Conservation (phyloP, 2,797 vertebrate species). For the Hippopotamyrus pictus region DNA sequence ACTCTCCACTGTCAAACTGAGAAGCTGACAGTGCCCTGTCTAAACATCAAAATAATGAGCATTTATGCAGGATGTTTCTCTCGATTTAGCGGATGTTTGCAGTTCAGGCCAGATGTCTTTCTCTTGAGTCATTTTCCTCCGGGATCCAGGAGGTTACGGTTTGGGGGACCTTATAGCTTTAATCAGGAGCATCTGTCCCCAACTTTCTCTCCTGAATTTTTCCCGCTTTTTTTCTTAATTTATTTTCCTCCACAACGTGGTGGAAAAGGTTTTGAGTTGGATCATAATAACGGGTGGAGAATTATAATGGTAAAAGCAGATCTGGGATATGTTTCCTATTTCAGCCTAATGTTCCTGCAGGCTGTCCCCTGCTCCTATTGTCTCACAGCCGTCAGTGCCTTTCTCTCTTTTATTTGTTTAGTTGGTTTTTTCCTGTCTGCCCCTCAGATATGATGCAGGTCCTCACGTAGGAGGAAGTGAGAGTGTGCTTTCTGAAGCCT, state of each 20-base stretch:
- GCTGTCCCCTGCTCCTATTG: background rate
- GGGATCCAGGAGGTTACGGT: background rate
- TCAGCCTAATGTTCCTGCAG: background rate
- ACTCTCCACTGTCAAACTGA: background rate
- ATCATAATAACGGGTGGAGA: conserved; percentile 8
- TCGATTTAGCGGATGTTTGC: background rate
- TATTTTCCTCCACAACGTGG: background rate
- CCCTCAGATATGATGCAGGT: background rate
- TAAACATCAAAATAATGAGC: background rate
- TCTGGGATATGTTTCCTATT: background rate
- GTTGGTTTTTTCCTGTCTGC: background rate
- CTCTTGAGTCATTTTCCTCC: background rate
- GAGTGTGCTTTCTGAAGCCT: background rate
- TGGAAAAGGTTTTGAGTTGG: conserved; percentile 22
- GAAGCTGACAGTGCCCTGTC: background rate
- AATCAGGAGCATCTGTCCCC: background rate
- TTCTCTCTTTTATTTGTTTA: background rate
- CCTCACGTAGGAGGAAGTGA: conserved; percentile 16
- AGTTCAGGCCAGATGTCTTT: background rate
- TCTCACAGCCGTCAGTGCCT: background rate
- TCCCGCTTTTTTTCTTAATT: background rate
- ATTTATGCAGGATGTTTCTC: background rate
- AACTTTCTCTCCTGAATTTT: background rate
- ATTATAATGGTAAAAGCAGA: conserved; percentile 17
- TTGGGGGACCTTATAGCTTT: background rate